These are phyloP conservation scores for Drosophila picticornis DNA, from an alignment of 2,888 invertebrate genomes.

Conservation along the genomic window DNA sequence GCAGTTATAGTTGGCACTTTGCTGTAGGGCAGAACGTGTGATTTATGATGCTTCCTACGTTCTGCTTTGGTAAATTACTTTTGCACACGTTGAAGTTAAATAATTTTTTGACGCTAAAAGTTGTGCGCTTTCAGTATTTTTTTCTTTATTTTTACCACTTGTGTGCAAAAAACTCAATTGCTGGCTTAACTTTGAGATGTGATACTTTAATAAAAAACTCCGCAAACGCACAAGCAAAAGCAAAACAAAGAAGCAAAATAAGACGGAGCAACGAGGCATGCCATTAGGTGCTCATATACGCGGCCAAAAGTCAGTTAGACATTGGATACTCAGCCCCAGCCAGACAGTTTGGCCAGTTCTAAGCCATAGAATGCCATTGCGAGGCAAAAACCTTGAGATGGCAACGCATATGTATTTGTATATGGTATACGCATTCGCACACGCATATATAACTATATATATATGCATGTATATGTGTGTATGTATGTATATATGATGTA, in stretches of 20 bases:
- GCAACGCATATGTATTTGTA: conserved; percentile 20
- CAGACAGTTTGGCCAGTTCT: conserved; percentile 26
- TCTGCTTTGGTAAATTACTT: conserved; percentile 71
- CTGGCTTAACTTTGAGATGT: conserved; percentile 39
- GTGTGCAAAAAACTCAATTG: conserved; percentile 47
- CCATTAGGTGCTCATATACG: conserved; percentile 47
- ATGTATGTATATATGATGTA: not conserved
- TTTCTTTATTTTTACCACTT: conserved; percentile 17
- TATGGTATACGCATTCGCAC: not conserved
- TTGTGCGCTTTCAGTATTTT: conserved; percentile 46
- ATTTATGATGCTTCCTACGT: conserved; percentile 73
- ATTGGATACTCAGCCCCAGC: conserved; percentile 35
- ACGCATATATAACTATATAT: conserved; percentile 13
- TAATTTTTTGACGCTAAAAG: conserved; percentile 55
- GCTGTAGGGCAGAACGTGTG: conserved; percentile 61
- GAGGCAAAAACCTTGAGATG: conserved; percentile 48
- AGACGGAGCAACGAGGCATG: conserved; percentile 38
- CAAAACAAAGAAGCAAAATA: not conserved
- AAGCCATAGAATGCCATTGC: conserved; percentile 38
- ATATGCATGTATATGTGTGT: conserved; percentile 10
- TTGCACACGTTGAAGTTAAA: conserved; percentile 65
- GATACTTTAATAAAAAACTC: conserved; percentile 39
- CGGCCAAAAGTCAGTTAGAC: conserved; percentile 55
- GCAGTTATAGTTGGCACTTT: conserved; percentile 61
- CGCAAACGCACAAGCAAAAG: conserved; percentile 1